Percentiles rank a stretch among this genome's conserved stretches.
These are phyloP conservation scores for Centropristis striata DNA, from an alignment of 2,113 vertebrate species.

Conservation along the genomic window DNA sequence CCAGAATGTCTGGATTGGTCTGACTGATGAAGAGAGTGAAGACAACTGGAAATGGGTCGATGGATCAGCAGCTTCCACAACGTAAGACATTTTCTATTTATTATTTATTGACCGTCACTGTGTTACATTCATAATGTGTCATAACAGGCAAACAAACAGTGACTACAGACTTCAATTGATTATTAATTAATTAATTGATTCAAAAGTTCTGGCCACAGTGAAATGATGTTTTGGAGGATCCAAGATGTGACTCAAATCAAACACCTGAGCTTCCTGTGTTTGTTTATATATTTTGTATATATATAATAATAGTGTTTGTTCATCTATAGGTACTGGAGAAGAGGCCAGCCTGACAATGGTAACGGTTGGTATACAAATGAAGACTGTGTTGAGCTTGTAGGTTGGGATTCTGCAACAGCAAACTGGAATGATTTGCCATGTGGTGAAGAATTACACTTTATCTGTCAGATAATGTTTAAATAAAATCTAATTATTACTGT, in stretches of 20 bases:
- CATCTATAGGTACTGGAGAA: not conserved
- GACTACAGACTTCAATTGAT: no score
- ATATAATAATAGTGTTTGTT: not conserved
- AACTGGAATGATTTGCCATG: not conserved
- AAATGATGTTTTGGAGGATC: no score
- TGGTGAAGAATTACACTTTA: fast-evolving
- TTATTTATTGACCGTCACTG: no score
- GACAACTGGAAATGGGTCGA: not conserved
- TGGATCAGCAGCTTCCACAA: fast-evolving
- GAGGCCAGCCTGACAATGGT: fast-evolving
- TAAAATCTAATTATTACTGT: not conserved
- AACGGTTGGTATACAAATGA: no score
- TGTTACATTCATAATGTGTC: no score
- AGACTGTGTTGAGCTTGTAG: not conserved
- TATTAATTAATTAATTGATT: no score
- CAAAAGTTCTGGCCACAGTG: no score
- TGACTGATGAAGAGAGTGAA: not conserved
- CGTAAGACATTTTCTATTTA: no score
- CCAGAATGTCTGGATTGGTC: fast-evolving
- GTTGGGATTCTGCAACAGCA: fast-evolving
- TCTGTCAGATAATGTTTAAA: conserved; percentile 1
- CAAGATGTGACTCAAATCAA: no score
- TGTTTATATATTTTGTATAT: no score
- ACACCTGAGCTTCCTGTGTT: no score
- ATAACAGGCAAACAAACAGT: no score